Base-by-base conservation (phyloP, 2,888 invertebrate genomes). In the Oscheius sp. region DNA sequence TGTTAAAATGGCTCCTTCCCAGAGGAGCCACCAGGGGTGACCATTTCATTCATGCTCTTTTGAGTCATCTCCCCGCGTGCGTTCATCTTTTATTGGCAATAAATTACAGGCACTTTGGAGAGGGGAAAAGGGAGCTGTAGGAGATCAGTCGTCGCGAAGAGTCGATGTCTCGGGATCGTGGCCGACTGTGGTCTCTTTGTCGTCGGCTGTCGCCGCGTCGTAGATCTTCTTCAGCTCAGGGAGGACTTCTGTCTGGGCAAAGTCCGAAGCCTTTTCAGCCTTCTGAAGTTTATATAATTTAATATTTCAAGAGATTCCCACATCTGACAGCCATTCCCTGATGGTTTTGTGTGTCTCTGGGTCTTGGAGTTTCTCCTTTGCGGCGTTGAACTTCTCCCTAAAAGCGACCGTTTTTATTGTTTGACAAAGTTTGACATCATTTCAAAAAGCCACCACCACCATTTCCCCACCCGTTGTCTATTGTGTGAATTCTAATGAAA, bases 211-310 rank as follows among this genome's bases (percentile, higher is more conserved):
- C 1, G 82, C 85, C 1, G 86, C 86, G 29, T 84, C 81, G 66
- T 84, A 84, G 58, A 86, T 82, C 72, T 86, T 85, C 79, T 86
- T 84, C 77, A 86, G 73, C 69, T 86, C 85, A 45, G 86, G 86
- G n/a, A 85, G 68, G 25, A 86, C 81, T 69, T 86, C 86, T 12
- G 82, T 80, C 59, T 85, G 80, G 46, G 86, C 81, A 74, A 85
- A 86, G 35, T 81, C 78, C n/a, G 83, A 77, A 9, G 82, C 81
- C 43, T 79, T 78, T 21, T 78, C 81, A 45, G 85, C 85, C 71
- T 84, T 82, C 84, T 84, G 72, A 69, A 83, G 76, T 6, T 18
- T 9, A 61, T n/a, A 53, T 2, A 13, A 12, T 55, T 45, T 53
- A 13, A 63, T 6, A 18, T 7, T 27, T 13, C 29, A 27, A 35